phyloP scores from a whole-genome alignment of 1,140 invertebrate genomes.

The Drosophila suzukii region DNA sequence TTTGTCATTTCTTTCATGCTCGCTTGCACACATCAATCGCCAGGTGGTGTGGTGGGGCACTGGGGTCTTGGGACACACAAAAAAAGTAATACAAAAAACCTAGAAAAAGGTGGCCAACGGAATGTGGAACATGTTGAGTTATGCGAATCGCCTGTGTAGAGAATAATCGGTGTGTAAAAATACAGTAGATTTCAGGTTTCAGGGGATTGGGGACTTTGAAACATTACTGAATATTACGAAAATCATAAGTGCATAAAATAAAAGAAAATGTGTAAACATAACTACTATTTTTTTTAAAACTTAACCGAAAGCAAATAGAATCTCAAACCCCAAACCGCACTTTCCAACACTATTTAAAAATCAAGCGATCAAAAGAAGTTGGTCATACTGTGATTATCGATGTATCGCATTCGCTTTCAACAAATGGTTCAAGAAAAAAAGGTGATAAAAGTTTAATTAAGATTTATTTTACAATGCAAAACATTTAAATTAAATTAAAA shows the following conservation, averaged over 20 bases:
- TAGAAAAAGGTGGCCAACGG: slow-evolving; percentile 28
- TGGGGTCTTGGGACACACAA: slow-evolving; percentile 20
- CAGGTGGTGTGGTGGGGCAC: slow-evolving; percentile 54
- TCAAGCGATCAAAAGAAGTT: background rate
- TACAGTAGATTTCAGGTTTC: too few relatives aligned
- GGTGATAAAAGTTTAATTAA: background rate
- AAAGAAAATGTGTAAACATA: background rate
- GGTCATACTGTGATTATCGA: background rate
- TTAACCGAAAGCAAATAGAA: background rate
- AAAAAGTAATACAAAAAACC: slow-evolving; percentile 17
- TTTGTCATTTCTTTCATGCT: slow-evolving; percentile 82
- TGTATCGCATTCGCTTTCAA: background rate
- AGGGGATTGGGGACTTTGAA: background rate
- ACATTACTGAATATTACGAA: background rate
- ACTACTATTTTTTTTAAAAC: background rate
- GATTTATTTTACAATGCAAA: too few relatives aligned
- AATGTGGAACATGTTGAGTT: slow-evolving; percentile 64
- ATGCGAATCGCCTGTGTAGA: slow-evolving; percentile 19
- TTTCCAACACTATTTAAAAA: background rate
- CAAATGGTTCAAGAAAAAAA: too few relatives aligned
- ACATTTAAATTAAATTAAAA: too few relatives aligned
- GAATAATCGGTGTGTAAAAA: background rate
- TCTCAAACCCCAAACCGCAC: background rate
- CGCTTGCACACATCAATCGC: slow-evolving; percentile 81
- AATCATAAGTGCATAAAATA: background rate